Evolutionary conservation across 2,113 vertebrate genomes (phyloP).

Genomic region (Numida meleagris): DNA sequence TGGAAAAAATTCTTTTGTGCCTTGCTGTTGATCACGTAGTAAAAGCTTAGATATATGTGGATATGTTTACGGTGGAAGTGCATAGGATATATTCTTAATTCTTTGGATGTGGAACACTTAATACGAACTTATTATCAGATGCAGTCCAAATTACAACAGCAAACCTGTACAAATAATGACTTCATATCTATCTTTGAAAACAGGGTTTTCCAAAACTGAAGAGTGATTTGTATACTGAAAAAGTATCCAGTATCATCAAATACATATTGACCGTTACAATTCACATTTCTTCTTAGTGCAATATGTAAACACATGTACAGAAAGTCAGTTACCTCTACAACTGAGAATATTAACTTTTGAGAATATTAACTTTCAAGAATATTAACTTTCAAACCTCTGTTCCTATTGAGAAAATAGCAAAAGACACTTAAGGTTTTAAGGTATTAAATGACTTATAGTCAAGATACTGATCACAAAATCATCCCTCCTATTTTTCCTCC

Average conservation of each 20-base stretch:
- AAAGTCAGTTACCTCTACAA: background rate
- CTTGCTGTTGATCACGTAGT: background rate
- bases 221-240: background rate
- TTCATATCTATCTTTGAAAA: conserved; percentile 6
- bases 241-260: background rate
- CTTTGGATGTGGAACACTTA: background rate
- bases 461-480: background rate
- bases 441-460: background rate
- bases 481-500: background rate
- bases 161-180: background rate
- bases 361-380: background rate
- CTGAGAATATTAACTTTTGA: background rate
- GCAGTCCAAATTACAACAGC: background rate
- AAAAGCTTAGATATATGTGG: background rate
- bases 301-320: background rate
- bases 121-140: background rate
- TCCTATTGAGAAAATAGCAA: background rate
- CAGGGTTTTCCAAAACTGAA: background rate
- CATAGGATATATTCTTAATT: background rate
- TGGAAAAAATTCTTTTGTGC: background rate
- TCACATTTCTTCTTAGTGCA: background rate
- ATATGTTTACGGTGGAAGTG: background rate
- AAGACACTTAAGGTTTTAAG: background rate
- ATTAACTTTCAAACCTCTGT: too few species aligned
- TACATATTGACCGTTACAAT: background rate